A percentile compares a stretch with the other conserved stretches of the same genome.
Conservation (phyloP, 2,797 vertebrate species). For the Nasua narica region DNA sequence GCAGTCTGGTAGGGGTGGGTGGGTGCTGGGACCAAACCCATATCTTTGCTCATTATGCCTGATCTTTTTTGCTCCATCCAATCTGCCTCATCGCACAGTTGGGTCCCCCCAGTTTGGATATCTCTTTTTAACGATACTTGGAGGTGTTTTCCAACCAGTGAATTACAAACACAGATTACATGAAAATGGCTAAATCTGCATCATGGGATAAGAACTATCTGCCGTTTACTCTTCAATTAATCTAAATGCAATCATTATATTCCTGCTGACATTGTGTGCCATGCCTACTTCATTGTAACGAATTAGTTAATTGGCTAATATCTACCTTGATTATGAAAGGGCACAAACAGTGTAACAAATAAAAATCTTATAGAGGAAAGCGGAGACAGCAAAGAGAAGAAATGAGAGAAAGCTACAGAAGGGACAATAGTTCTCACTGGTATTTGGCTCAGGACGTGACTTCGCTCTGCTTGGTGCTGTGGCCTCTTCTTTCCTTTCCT, state of each 20-base stretch:
- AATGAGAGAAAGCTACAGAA: not conserved
- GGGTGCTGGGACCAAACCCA: not conserved
- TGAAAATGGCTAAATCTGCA: not conserved
- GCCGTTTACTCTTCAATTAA: not conserved
- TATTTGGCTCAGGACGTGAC: too few relatives aligned
- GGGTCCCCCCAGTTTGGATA: not conserved
- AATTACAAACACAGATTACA: not conserved
- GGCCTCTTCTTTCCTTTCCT: not conserved
- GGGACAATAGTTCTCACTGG: not conserved
- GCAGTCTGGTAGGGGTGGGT: not conserved
- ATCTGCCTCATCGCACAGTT: not conserved
- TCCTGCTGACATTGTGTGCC: not conserved
- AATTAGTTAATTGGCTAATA: not conserved
- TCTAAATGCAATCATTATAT: not conserved
- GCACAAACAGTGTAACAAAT: not conserved
- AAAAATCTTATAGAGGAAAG: not conserved
- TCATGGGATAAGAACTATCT: not conserved
- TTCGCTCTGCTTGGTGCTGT: accelerated
- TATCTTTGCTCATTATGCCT: not conserved
- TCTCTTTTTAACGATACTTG: not conserved
- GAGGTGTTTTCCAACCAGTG: not conserved
- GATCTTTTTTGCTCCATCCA: not conserved
- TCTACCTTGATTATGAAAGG: not conserved
- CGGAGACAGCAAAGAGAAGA: not conserved
- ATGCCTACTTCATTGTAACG: not conserved